Base-by-base conservation (phyloP, 2,888 invertebrate species). In the Amiota mariae region DNA sequence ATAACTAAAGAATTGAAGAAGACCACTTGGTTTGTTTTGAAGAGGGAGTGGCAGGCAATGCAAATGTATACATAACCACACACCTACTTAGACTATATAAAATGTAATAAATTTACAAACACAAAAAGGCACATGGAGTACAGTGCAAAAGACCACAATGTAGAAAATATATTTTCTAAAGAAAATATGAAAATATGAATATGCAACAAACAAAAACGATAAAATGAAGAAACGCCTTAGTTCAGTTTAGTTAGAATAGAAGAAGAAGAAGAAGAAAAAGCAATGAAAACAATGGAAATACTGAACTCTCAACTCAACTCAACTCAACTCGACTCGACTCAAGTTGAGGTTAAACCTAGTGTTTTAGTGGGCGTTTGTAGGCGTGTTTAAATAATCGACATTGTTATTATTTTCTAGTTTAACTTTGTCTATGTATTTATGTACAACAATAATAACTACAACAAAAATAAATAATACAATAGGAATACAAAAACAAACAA, bases 91-190 rank as follows among this genome's bases (percentile, higher is more conserved):
- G 11, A 20, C 20, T 11, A 59, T 11, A 78, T 77, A 81, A 80
- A 82, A 82, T 81, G 84, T 80, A 81, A 82, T 83, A 82, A 82
- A 84, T 82, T 83, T 82, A 79, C 76, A 78, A 78, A 82, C 79
- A 83, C 78, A 36, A 36, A 36, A 82, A 79, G 48, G 46, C 63
- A 63, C 15, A 59, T 36, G 36, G 36, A 54, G 54, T 11, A 9
- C n/a, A 54, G 54, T 11, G 15, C n/a, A 20, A 59, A 15, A 82
- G 81, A 80, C 84, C 82, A 83, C 84, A 82, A 82, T 36, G 36
- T 36, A 36, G 80, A 79, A 59, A 18, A 59, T 59, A 59, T 59
- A 57, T 59, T 82, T 72, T 78, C 84, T 80, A 81, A 70, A 79
- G 84, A 82, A 82, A 80, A 79, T 79, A 80, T 80, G 77, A 80